A percentile compares a stretch with the other conserved stretches of the same genome.
phyloP scores from a whole-genome alignment of 2,113 vertebrate genomes.

The Cinclus cinclus region DNA sequence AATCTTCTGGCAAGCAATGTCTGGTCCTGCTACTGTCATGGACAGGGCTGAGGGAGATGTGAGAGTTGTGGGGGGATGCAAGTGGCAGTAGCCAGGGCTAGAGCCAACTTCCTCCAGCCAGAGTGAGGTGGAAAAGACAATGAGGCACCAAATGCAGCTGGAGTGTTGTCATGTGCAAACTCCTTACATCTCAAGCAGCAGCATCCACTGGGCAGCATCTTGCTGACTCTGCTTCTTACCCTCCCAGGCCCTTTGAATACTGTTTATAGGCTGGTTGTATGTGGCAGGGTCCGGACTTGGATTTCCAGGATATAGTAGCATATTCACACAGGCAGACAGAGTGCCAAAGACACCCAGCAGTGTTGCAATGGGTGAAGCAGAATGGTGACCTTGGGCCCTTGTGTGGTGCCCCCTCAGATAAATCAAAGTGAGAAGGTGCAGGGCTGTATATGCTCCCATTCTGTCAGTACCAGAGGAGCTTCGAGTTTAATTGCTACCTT shows the following conservation, averaged over 20 bases:
- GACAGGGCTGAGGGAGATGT: background rate
- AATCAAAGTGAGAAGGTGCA: background rate
- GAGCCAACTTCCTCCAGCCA: background rate
- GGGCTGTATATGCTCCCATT: background rate
- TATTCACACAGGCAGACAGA: background rate
- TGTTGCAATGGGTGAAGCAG: background rate
- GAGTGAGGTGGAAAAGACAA: background rate
- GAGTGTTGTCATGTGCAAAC: background rate
- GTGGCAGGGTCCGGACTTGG: background rate
- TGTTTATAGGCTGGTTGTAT: background rate
- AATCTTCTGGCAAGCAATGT: background rate
- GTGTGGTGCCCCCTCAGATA: background rate
- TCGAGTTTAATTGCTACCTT: constrained; percentile 59
- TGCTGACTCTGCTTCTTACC: background rate
- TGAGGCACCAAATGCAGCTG: background rate
- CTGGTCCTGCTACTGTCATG: background rate
- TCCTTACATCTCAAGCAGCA: background rate
- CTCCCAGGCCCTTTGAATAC: background rate
- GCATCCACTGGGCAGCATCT: background rate
- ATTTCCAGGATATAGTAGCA: background rate
- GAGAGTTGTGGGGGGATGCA: background rate
- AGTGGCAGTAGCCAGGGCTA: background rate
- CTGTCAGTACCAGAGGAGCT: constrained; percentile 33
- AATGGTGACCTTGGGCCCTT: accelerated
- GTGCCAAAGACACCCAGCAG: background rate